phyloP scores from a whole-genome alignment of 2,888 invertebrate species.

The Nomada fabriciana region DNA sequence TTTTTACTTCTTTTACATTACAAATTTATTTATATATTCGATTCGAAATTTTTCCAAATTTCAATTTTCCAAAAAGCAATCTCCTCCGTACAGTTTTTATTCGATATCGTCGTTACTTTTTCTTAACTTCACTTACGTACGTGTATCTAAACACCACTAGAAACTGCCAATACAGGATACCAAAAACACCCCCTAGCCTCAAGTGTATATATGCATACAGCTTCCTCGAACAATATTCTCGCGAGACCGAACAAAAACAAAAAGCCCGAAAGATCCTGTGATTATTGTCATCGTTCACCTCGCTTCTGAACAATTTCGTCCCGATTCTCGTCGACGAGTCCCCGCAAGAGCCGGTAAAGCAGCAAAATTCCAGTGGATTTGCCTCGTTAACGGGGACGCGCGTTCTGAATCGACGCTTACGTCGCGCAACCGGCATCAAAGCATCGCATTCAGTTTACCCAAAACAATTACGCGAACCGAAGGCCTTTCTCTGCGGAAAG shows the following conservation, averaged over 20 bases:
- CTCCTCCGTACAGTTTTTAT: no score
- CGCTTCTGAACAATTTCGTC: constrained; percentile 45
- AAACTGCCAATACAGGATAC: no score
- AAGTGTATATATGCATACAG: no score
- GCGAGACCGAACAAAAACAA: neutral
- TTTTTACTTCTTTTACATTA: no score
- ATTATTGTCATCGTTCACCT: constrained; percentile 35
- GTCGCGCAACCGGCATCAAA: constrained; percentile 60
- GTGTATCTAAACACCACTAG: no score
- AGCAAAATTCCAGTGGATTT: constrained; percentile 44
- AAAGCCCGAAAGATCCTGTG: constrained; percentile 14
- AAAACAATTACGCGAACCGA: constrained; percentile 69
- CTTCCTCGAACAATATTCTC: no score
- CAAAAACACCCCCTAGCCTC: neutral
- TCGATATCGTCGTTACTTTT: no score
- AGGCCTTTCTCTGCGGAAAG: constrained; percentile 60
- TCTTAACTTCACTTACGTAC: no score
- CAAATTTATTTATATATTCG: no score
- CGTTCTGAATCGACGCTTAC: constrained; percentile 56
- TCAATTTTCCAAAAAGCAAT: no score
- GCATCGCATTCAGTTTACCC: constrained; percentile 67
- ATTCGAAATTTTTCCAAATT: neutral
- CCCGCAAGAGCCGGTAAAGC: neutral
- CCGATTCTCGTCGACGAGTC: constrained; percentile 1
- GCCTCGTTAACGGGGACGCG: constrained; percentile 64